Conservation (phyloP, 2,113 vertebrate genomes). For the Oryzias woworae region DNA sequence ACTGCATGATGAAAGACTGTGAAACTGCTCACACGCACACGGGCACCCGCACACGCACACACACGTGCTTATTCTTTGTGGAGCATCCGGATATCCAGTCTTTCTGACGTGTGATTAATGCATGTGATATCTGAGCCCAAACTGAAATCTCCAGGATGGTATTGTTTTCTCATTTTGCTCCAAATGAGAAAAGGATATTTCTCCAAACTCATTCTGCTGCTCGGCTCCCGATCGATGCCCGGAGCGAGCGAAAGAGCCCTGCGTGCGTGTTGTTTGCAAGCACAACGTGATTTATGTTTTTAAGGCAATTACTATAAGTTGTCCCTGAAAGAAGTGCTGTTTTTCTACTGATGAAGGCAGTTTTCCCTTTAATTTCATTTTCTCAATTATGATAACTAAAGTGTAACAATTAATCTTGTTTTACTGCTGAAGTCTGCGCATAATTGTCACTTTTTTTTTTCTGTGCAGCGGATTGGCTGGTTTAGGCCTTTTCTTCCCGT, state of each 20-base stretch:
- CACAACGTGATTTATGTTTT: conserved; percentile 57
- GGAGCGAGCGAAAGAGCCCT: neutral
- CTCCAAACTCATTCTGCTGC: conserved; percentile 45
- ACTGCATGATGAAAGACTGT: conserved; percentile 69
- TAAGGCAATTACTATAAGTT: conserved; percentile 60
- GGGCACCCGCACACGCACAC: neutral
- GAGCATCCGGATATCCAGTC: conserved; percentile 34
- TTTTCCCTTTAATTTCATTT: conserved; percentile 65
- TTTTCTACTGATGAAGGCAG: conserved; percentile 59
- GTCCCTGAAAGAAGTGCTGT: conserved; percentile 40
- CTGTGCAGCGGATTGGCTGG: conserved; percentile 55
- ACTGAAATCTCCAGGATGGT: conserved; percentile 46
- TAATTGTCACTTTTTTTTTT: conserved; percentile 55
- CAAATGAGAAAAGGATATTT: conserved; percentile 65
- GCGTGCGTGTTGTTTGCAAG: conserved; percentile 22
- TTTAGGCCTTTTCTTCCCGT: conserved; percentile 30
- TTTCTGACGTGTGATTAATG: conserved; percentile 64
- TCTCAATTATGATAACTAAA: conserved; percentile 62
- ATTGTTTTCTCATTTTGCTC: conserved; percentile 54
- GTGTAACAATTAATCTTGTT: conserved; percentile 69
- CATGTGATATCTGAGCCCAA: conserved; percentile 42
- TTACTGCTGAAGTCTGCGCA: conserved; percentile 67
- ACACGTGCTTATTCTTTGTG: neutral
- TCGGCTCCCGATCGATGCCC: conserved; percentile 52
- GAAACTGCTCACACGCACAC: conserved; percentile 37